Evolutionary conservation across 2,113 vertebrate species (phyloP).

Genomic region (Blennius ocellaris): DNA sequence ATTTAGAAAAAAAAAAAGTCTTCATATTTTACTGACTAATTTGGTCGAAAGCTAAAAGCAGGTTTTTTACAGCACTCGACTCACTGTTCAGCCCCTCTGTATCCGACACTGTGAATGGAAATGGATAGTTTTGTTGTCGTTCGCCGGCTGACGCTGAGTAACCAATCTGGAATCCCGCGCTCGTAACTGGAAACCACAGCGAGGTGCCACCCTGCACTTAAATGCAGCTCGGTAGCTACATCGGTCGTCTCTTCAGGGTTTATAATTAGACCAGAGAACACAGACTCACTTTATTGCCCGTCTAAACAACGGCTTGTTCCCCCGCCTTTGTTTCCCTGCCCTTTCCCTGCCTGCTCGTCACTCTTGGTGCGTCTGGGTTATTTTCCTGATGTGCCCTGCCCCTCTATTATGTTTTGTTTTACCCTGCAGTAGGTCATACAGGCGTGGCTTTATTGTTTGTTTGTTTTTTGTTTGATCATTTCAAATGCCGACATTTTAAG

Average conservation of each 20-base stretch:
- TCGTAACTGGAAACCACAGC: conserved; percentile 60
- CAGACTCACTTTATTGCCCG: conserved; percentile 50
- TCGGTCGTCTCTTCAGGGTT: conserved; percentile 50
- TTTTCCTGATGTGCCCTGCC: conserved; percentile 40
- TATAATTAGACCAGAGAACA: conserved; percentile 75
- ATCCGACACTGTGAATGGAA: background rate
- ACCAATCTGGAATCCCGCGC: conserved; percentile 40
- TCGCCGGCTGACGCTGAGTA: conserved; percentile 36
- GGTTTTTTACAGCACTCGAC: conserved; percentile 4
- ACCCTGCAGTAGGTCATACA: conserved; percentile 22
- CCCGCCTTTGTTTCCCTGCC: conserved; percentile 52
- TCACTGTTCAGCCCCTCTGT: background rate
- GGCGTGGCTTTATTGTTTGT: conserved; percentile 47
- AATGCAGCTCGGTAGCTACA: conserved; percentile 51
- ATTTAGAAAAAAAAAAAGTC: no score
- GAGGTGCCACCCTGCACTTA: conserved; percentile 75
- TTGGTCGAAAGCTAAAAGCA: no score
- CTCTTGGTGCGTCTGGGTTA: conserved; percentile 25
- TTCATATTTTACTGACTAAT: no score
- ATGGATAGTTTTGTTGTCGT: no score
- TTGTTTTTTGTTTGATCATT: background rate
- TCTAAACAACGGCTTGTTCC: conserved; percentile 43
- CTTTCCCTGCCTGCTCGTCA: conserved; percentile 45
- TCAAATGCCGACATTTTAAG: conserved; percentile 20
- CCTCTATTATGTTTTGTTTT: conserved; percentile 54